Evolutionary conservation across 2,797 vertebrate genomes (phyloP).

Genomic region (Leuciscus waleckii): DNA sequence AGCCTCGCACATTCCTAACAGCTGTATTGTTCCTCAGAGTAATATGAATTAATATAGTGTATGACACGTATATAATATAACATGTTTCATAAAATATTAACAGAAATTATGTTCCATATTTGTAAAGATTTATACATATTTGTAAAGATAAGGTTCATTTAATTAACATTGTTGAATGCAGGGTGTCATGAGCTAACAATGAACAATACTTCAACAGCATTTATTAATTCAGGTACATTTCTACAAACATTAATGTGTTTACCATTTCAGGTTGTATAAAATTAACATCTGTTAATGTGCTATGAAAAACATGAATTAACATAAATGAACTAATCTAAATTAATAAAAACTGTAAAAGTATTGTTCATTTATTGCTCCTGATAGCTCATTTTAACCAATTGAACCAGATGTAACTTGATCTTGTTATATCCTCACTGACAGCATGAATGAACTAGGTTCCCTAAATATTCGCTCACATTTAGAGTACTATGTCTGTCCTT

Average conservation of each 20-base stretch:
- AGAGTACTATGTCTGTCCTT: constrained; percentile 18
- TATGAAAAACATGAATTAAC: neutral
- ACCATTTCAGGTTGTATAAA: neutral
- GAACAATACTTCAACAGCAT: neutral
- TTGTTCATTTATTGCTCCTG: neutral
- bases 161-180: neutral
- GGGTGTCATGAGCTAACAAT: neutral
- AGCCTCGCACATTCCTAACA: neutral
- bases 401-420: neutral
- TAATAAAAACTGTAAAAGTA: neutral
- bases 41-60: neutral
- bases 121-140: neutral
- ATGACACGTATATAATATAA: neutral
- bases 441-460: neutral
- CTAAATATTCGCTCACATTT: neutral
- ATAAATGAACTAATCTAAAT: neutral
- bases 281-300: neutral
- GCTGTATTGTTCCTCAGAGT: neutral
- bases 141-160: neutral
- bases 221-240: neutral
- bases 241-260: neutral
- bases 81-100: neutral
- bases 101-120: neutral
- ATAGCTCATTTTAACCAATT: neutral
- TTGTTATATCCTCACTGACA: neutral